phyloP scores from a whole-genome alignment of 2,888 invertebrate genomes.

The Glaucopsyche alexis region DNA sequence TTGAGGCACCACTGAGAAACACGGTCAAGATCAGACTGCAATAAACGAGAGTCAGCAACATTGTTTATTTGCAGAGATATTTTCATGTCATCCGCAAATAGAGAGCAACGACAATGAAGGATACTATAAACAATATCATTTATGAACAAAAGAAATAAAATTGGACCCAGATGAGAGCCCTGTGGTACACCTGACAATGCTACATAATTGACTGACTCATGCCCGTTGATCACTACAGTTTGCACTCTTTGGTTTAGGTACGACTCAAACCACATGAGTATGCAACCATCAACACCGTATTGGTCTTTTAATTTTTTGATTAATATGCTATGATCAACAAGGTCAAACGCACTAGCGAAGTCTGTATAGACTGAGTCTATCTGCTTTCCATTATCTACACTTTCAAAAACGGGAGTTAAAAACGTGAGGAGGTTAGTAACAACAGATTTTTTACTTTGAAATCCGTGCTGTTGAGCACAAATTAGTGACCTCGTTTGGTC shows the following conservation, averaged over 20 bases:
- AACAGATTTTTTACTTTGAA: no score
- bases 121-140: constrained; percentile 21
- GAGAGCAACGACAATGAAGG: background rate
- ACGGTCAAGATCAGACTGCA: background rate
- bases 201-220: background rate
- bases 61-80: background rate
- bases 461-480: no score
- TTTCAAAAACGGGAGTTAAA: no score
- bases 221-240: constrained; percentile 29
- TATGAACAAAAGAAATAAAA: constrained; percentile 29
- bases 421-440: no score
- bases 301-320: no score
- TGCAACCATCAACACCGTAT: constrained; percentile 22
- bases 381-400: no score
- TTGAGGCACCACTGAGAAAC: background rate
- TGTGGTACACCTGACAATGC: constrained; percentile 30
- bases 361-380: no score
- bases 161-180: constrained; percentile 30
- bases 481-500: no score
- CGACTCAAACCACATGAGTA: constrained; percentile 32
- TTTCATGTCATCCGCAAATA: constrained; percentile 30
- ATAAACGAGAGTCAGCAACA: background rate
- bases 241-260: constrained; percentile 27
- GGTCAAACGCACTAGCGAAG: no score
- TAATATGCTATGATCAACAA: no score